Conservation (phyloP, 2,113 vertebrate genomes). For the Hippocampus mohnikei region DNA sequence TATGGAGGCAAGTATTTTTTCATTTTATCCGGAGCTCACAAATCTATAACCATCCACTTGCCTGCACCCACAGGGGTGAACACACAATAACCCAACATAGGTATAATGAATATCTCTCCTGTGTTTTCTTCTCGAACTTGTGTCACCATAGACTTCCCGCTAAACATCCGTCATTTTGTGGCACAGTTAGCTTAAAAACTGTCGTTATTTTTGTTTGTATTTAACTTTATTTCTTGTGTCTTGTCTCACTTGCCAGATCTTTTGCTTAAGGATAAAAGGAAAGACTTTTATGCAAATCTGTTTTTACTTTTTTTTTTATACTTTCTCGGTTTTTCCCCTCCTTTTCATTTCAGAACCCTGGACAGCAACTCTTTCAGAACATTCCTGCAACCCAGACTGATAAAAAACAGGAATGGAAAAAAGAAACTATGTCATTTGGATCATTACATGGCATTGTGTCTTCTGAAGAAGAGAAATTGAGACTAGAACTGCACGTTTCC, state of each 20-base stretch:
- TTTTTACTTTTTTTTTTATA: neutral
- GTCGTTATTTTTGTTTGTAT: no score
- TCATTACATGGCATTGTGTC: neutral
- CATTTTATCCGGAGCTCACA: slow-evolving; percentile 26
- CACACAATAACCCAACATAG: slow-evolving; percentile 8
- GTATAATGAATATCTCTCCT: slow-evolving; percentile 6
- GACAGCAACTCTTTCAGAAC: slow-evolving; percentile 43
- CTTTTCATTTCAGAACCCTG: slow-evolving; percentile 50
- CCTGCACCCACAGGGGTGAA: slow-evolving; percentile 10
- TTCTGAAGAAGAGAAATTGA: neutral
- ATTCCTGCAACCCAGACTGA: neutral
- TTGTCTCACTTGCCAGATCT: no score
- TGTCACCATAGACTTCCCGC: neutral
- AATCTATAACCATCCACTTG: slow-evolving; percentile 13
- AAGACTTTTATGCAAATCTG: no score
- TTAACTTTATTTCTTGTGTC: no score
- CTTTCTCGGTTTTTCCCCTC: neutral
- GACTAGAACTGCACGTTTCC: neutral
- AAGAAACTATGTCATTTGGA: neutral
- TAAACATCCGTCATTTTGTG: neutral
- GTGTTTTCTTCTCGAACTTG: neutral
- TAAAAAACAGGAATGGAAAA: neutral
- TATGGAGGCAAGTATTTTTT: neutral
- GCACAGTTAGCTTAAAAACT: neutral
- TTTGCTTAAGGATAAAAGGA: neutral